Evolutionary conservation across 2,113 vertebrate genomes (phyloP).

Genomic region (Anseranas semipalmata): DNA sequence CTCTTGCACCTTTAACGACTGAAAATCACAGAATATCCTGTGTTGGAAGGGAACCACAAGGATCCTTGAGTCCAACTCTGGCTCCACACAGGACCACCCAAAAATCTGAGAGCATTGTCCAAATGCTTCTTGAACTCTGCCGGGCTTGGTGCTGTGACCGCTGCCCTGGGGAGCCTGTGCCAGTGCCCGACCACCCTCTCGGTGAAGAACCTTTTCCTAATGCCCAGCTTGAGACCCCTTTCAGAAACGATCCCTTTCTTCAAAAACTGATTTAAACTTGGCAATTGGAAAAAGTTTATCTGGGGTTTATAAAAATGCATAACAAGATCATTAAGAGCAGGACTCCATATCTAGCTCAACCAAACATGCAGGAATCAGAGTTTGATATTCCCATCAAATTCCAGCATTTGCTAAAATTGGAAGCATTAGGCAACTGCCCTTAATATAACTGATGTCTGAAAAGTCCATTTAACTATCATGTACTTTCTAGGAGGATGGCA

Average conservation of each 20-base stretch:
- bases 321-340: neutral
- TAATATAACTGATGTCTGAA: neutral
- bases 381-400: rapidly evolving
- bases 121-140: too few species aligned
- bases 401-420: neutral
- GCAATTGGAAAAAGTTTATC: neutral
- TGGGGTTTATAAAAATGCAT: neutral
- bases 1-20: neutral
- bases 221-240: too few species aligned
- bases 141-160: too few species aligned
- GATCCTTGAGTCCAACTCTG: too few species aligned
- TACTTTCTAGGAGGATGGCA: neutral
- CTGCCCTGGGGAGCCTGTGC: too few species aligned
- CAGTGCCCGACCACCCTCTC: too few species aligned
- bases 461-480: neutral
- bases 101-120: too few species aligned
- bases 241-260: neutral
- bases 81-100: too few species aligned
- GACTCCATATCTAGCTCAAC: neutral
- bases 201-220: too few species aligned
- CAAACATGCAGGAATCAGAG: neutral
- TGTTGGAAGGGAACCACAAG: too few species aligned
- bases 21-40: neutral
- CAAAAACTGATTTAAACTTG: neutral
- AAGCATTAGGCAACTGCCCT: neutral